Conservation (phyloP, 2,888 invertebrate species). For the Camptogramma bilineatum region DNA sequence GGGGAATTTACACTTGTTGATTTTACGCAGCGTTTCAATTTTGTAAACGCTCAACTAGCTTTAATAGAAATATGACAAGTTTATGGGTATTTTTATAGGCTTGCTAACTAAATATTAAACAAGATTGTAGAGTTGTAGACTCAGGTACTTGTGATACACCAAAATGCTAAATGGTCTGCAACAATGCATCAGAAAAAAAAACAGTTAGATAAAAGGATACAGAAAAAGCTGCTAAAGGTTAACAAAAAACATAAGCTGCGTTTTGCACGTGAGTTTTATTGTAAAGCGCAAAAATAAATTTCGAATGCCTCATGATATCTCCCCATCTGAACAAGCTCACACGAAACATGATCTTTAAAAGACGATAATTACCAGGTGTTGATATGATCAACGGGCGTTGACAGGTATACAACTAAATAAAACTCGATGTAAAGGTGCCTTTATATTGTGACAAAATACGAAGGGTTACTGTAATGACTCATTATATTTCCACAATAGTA, state of each 20-base stretch:
- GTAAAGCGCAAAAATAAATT: conserved; percentile 33
- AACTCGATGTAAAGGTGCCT: conserved; percentile 43
- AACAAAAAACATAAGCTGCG: conserved; percentile 10
- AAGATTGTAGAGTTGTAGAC: background rate
- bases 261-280: conserved; percentile 24
- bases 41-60: background rate
- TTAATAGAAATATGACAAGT: background rate
- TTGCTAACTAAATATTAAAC: background rate
- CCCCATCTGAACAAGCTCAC: conserved; percentile 40
- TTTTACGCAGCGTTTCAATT: conserved; percentile 37
- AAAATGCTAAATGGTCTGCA: background rate
- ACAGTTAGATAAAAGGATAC: background rate
- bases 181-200: background rate
- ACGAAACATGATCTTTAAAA: conserved; percentile 46
- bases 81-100: background rate
- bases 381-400: conserved; percentile 43
- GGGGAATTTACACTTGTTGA: conserved; percentile 51
- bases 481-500: conserved; percentile 67
- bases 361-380: conserved; percentile 45
- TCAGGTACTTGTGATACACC: background rate
- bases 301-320: conserved; percentile 36
- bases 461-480: conserved; percentile 71
- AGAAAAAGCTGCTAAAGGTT: background rate
- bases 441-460: conserved; percentile 54
- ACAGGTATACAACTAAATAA: conserved; percentile 40